Conservation (phyloP, 2,113 vertebrate species). For the Rhineura floridana region DNA sequence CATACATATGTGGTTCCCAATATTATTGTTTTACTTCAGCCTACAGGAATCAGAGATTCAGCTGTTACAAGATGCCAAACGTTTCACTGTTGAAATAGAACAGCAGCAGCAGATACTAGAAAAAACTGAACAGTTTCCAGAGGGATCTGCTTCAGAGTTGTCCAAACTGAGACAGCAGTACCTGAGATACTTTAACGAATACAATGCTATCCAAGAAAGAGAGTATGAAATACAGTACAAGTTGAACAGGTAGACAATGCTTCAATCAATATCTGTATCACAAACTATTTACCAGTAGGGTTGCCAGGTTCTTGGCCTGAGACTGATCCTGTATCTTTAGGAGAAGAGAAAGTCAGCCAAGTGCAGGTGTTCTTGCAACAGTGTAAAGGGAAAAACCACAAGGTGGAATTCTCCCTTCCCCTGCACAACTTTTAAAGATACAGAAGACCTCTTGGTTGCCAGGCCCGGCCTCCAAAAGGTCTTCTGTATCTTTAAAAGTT, state of each 20-base stretch:
- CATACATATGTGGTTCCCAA: background rate
- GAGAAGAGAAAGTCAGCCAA: too few species aligned
- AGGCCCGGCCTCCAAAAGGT: too few species aligned
- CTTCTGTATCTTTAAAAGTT: too few species aligned
- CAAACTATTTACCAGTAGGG: too few species aligned
- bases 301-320: too few species aligned
- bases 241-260: constrained; percentile 75
- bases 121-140: constrained; percentile 75
- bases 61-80: constrained; percentile 83
- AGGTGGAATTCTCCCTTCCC: too few species aligned
- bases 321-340: too few species aligned
- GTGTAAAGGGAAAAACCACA: too few species aligned
- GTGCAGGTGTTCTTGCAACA: too few species aligned
- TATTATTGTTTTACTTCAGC: constrained; percentile 64
- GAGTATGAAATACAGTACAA: constrained; percentile 76
- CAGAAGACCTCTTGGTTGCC: too few species aligned
- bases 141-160: constrained; percentile 74
- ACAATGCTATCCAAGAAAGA: constrained; percentile 70
- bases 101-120: constrained; percentile 76
- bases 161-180: constrained; percentile 79
- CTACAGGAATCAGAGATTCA: constrained; percentile 85
- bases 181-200: constrained; percentile 79
- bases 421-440: too few species aligned
- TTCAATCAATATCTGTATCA: background rate
- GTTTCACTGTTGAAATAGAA: constrained; percentile 75